Evolutionary conservation across 2,888 invertebrate species (phyloP), one percentile per base, ranked within the genome.

Genomic region (Digitonthophagus gazella): DNA sequence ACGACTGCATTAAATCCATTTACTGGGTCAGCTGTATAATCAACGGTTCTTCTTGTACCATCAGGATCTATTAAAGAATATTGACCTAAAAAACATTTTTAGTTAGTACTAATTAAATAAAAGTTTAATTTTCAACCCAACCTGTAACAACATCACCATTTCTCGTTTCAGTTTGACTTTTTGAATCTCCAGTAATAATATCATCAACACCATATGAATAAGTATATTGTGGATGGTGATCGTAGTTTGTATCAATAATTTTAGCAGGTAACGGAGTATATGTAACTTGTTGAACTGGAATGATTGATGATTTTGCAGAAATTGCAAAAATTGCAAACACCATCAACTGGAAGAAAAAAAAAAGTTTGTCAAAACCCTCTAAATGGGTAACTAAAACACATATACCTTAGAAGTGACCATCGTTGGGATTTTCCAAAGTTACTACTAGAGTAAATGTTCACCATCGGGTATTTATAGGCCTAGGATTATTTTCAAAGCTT

Each of bases 1-100:
- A 90, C 90, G 44, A 89, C 86, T 4, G 89, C 89, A 80, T 89
- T 89, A 82, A 89, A 89, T 2, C 89, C 89, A 75, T 89, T 88
- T 69, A 86, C 83, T 11, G 89, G 87, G 78, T 89, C 89, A 4
- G 89, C 89, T 6, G 87, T 87, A 80, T 89, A 89, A 74, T 89
- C 88, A 3, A 89, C 89, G 72, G 86, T 84, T 63, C 85, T 86
- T 67, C 88, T 83, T 0, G 88, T 86, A 74, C 90, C 90, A 76
- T 90, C 90, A 0, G 89, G 88, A 74, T 90, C 90, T 0, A 86
- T 84, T 3, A 90, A 79, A 0, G 88, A 88, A 80, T 89, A 89
- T 73, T 80, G 71, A 84, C 89, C 88, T 44, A 44, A 44, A 44
- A 1, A 44, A 44, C n/a, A n/a, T n/a, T n/a, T n/a, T n/a, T n/a